Conservation (phyloP, 2,888 invertebrate genomes). For the Acronicta leporina region DNA sequence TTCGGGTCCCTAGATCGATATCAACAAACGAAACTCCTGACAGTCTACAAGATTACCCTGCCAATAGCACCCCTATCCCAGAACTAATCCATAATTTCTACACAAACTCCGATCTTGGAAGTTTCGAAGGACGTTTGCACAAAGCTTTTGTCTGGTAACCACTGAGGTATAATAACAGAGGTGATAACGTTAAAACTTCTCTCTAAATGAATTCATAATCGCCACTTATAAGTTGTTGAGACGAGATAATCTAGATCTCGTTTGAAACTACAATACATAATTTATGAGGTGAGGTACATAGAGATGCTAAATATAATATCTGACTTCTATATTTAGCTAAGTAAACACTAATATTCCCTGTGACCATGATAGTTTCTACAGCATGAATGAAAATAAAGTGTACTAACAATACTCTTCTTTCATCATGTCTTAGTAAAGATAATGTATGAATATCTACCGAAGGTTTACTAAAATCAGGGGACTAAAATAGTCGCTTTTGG, state of each 20-base stretch:
- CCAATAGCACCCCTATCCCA: conserved; percentile 13
- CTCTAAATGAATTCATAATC: conserved; percentile 43
- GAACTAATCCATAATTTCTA: conserved; percentile 12
- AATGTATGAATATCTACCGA: no score
- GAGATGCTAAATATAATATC: background rate
- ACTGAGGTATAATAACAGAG: conserved; percentile 19
- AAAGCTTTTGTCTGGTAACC: conserved; percentile 14
- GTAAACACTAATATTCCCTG: conserved; percentile 9
- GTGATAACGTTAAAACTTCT: conserved; percentile 21
- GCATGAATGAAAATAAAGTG: conserved; percentile 1
- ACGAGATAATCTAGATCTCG: conserved; percentile 21
- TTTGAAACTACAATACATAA: conserved; percentile 35
- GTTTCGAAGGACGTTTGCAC: conserved; percentile 1
- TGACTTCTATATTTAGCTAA: conserved; percentile 7
- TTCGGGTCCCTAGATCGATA: background rate
- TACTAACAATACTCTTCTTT: no score
- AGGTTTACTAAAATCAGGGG: no score
- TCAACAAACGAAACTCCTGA: background rate
- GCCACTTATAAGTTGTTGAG: conserved; percentile 38
- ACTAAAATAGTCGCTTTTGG: no score
- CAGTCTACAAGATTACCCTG: conserved; percentile 5
- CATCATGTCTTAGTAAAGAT: no score
- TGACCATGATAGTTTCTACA: conserved; percentile 4
- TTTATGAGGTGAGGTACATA: conserved; percentile 19
- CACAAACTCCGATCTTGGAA: conserved; percentile 15